Percentiles rank a stretch among this genome's conserved stretches.
phyloP scores from a whole-genome alignment of 2,113 vertebrate species.

The Bos javanicus region DNA sequence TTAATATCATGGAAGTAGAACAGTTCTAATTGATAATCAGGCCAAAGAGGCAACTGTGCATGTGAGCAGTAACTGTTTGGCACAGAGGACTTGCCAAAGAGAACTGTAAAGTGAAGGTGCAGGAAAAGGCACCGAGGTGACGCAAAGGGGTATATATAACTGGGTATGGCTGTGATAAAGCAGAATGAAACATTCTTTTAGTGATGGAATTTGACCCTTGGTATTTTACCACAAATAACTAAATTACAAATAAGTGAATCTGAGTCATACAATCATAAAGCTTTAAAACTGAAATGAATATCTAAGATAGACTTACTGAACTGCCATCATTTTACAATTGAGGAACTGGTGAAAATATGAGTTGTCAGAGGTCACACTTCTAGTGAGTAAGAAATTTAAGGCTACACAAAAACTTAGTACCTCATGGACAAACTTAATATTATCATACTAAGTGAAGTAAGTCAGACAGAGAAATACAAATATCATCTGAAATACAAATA shows the following conservation, averaged over 20 bases:
- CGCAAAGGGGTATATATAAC: background rate
- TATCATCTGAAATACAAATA: background rate
- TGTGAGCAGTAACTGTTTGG: background rate
- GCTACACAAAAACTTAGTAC: background rate
- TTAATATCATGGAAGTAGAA: background rate
- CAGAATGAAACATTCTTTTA: background rate
- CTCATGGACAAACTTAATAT: background rate
- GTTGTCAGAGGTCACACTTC: background rate
- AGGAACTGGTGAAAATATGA: background rate
- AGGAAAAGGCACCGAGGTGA: background rate
- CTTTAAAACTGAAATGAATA: slow-evolving; percentile 2
- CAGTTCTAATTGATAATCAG: background rate
- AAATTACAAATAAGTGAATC: background rate
- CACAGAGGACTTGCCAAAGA: background rate
- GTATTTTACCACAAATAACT: background rate
- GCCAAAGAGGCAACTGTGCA: background rate
- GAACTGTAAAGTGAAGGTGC: background rate
- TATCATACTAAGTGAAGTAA: background rate
- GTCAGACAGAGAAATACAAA: background rate
- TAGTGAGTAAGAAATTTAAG: background rate
- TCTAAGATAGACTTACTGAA: background rate
- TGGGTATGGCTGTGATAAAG: background rate
- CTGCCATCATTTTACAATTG: background rate
- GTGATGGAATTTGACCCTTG: slow-evolving; percentile 5
- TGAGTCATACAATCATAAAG: slow-evolving; percentile 49